Conservation (phyloP, 1,140 invertebrate genomes). For the Drosophila takahashii region DNA sequence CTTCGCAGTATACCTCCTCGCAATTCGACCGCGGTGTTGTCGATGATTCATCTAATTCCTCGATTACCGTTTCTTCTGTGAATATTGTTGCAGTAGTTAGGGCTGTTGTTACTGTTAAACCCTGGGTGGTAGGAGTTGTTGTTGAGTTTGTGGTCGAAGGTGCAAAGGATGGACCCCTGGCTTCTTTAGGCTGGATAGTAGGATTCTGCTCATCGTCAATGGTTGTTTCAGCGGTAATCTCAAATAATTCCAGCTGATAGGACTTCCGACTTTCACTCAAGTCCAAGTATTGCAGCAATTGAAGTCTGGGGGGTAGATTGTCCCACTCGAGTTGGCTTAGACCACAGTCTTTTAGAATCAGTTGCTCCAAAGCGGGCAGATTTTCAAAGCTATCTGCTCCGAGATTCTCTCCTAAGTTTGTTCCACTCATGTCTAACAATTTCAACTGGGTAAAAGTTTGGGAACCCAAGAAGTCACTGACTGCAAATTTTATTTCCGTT, state of each 20-base stretch:
- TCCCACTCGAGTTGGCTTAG: constrained; percentile 18
- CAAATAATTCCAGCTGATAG: not conserved
- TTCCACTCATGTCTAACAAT: constrained; percentile 34
- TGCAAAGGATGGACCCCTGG: not conserved
- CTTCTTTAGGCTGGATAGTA: not conserved
- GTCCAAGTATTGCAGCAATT: constrained; percentile 17
- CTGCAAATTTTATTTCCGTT: constrained; percentile 1
- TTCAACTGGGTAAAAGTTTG: constrained; percentile 6
- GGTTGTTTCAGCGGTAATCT: not conserved
- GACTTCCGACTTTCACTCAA: constrained; percentile 16
- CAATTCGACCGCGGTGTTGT: not conserved
- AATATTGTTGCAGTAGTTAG: not conserved
- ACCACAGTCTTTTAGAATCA: constrained; percentile 34
- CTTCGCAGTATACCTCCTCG: not conserved
- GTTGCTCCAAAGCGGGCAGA: constrained; percentile 20
- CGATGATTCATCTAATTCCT: too few species aligned
- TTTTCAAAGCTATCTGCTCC: constrained; percentile 16
- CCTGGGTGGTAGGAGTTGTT: not conserved
- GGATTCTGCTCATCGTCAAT: not conserved
- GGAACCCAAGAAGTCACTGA: constrained; percentile 33
- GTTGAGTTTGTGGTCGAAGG: not conserved
- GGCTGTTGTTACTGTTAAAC: too few species aligned
- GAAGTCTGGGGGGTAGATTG: not conserved
- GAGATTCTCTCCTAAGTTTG: constrained; percentile 13
- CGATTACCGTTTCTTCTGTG: not conserved